Evolutionary conservation across 2,888 invertebrate genomes (phyloP).

Genomic region (Pyrochroa serraticornis): DNA sequence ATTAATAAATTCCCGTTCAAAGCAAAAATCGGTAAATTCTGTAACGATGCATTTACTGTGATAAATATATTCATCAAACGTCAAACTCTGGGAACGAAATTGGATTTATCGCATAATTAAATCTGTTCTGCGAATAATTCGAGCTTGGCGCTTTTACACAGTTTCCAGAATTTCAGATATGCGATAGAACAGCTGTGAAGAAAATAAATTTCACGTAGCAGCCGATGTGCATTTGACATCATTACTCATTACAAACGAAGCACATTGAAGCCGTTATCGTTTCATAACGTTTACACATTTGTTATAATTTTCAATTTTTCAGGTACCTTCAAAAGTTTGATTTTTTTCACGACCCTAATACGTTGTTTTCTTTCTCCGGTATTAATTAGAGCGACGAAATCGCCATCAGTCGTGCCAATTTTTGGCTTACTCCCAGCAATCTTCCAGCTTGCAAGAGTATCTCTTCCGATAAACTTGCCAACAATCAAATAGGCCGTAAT

Average conservation of each 20-base stretch:
- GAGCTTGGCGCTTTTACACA: neutral
- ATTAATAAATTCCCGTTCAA: constrained; percentile 9
- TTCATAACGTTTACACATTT: too few relatives aligned
- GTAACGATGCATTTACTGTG: constrained; percentile 15
- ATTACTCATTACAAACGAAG: too few relatives aligned
- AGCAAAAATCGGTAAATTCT: constrained; percentile 5
- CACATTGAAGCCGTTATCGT: too few relatives aligned
- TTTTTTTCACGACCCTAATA: too few relatives aligned
- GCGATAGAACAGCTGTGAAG: neutral
- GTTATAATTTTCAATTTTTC: too few relatives aligned
- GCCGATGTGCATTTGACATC: too few relatives aligned
- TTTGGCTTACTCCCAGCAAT: too few relatives aligned
- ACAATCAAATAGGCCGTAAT: constrained; percentile 11
- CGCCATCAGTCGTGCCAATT: neutral
- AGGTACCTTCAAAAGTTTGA: too few relatives aligned
- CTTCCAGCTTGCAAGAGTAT: too few relatives aligned
- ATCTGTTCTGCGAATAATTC: neutral
- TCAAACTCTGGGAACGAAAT: constrained; percentile 5
- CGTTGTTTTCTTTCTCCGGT: too few relatives aligned
- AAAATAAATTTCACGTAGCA: too few relatives aligned
- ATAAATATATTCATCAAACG: constrained; percentile 14
- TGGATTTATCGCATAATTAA: constrained; percentile 7
- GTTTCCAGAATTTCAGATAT: constrained; percentile 1
- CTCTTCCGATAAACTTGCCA: neutral
- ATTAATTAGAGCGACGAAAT: neutral